Evolutionary conservation across 2,797 vertebrate genomes (phyloP).

Genomic region (Cyclura pinguis): DNA sequence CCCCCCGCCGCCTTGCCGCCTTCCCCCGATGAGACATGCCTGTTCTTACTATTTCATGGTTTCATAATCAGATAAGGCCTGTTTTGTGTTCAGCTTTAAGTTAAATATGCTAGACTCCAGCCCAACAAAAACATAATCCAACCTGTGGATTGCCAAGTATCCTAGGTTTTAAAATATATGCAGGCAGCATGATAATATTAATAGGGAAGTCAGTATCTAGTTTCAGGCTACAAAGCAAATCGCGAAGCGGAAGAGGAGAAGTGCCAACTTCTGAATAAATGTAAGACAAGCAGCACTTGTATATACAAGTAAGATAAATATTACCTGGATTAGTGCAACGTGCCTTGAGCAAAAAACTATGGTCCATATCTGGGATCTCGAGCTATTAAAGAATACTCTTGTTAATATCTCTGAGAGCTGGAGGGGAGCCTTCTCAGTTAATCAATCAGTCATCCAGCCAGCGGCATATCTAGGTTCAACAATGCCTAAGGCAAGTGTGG

Average conservation of each 20-base stretch:
- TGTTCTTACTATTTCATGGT: slow-evolving; percentile 70
- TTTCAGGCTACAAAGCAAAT: slow-evolving; percentile 77
- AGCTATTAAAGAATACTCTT: background rate
- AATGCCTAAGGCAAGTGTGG: too few relatives aligned
- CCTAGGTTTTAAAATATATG: slow-evolving; percentile 77
- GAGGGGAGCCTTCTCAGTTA: background rate
- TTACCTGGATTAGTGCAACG: slow-evolving; percentile 37
- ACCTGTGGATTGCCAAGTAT: slow-evolving; percentile 63
- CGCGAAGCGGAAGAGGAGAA: slow-evolving; percentile 68
- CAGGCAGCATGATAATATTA: slow-evolving; percentile 78
- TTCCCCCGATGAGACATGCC: slow-evolving; percentile 67
- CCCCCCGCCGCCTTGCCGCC: too few relatives aligned
- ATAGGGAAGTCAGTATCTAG: slow-evolving; percentile 73
- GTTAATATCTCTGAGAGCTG: background rate
- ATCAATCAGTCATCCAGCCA: too few relatives aligned
- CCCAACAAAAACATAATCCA: slow-evolving; percentile 81
- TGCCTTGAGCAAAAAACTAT: slow-evolving; percentile 19
- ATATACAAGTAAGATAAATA: slow-evolving; percentile 50
- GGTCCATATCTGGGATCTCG: background rate
- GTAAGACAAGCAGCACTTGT: slow-evolving; percentile 60
- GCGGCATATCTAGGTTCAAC: too few relatives aligned
- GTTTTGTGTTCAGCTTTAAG: slow-evolving; percentile 76
- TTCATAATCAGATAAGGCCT: slow-evolving; percentile 77
- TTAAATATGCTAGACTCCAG: slow-evolving; percentile 71
- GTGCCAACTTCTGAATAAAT: slow-evolving; percentile 65